phyloP scores from a whole-genome alignment of 2,797 vertebrate genomes.

The Danio tinwini region DNA sequence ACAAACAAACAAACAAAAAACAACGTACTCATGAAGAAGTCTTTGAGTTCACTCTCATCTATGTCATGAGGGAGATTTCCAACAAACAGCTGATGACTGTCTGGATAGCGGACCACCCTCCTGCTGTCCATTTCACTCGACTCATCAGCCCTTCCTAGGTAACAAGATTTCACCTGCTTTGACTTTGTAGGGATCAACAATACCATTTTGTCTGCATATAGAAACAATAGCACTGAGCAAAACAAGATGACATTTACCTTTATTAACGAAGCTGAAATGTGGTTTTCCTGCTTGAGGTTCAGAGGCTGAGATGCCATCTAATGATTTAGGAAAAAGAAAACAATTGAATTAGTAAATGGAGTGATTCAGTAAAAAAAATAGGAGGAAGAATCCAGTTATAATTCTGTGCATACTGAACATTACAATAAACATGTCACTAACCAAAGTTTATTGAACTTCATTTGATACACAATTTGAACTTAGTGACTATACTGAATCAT shows the following conservation, averaged over 20 bases:
- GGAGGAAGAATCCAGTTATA: too few relatives aligned
- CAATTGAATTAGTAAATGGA: constrained; percentile 21
- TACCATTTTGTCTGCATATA: background rate
- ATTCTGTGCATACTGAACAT: too few relatives aligned
- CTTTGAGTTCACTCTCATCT: constrained; percentile 95
- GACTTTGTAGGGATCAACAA: background rate
- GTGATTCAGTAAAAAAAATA: too few relatives aligned
- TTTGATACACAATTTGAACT: too few relatives aligned
- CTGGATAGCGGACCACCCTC: constrained; percentile 91
- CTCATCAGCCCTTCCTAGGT: constrained; percentile 88
- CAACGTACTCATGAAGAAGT: constrained; percentile 97
- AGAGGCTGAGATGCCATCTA: constrained; percentile 74
- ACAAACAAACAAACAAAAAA: background rate
- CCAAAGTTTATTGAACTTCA: too few relatives aligned
- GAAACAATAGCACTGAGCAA: constrained; percentile 7
- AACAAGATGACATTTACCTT: constrained; percentile 70
- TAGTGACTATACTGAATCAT: too few relatives aligned
- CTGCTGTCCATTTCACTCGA: constrained; percentile 90
- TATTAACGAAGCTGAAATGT: constrained; percentile 80
- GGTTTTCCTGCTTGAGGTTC: constrained; percentile 80
- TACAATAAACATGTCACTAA: too few relatives aligned
- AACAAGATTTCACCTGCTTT: constrained; percentile 2
- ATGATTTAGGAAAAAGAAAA: constrained; percentile 60
- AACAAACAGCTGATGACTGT: constrained; percentile 98
- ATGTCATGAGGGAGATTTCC: constrained; percentile 98